phyloP scores from a whole-genome alignment of 2,797 vertebrate species.

The Danionella dracula region DNA sequence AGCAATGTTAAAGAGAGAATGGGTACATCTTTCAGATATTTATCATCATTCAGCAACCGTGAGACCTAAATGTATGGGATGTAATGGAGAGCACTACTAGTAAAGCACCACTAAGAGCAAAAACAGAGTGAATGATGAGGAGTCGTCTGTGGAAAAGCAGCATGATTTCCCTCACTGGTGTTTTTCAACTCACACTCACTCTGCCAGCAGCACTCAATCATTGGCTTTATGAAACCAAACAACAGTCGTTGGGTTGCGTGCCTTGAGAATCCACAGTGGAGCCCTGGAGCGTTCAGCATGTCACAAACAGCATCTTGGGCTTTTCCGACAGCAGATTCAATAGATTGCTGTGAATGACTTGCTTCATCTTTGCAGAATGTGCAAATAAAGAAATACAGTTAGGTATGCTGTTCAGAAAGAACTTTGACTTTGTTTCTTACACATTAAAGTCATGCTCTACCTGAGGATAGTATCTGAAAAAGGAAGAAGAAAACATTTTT shows the following conservation, averaged over 20 bases:
- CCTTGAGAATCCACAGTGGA: constrained; percentile 53
- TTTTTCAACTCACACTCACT: constrained; percentile 67
- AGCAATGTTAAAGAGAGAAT: background rate
- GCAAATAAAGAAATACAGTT: background rate
- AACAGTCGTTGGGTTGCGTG: constrained; percentile 60
- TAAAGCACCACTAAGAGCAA: constrained; percentile 60
- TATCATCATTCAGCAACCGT: constrained; percentile 26
- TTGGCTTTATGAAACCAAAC: constrained; percentile 62
- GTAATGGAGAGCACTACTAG: constrained; percentile 65
- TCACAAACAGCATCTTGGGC: constrained; percentile 34
- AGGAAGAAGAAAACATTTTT: no score
- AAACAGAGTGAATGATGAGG: constrained; percentile 63
- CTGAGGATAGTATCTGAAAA: no score
- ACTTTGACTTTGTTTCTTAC: no score
- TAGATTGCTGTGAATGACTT: constrained; percentile 13
- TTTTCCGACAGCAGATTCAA: constrained; percentile 3
- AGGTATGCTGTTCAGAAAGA: no score
- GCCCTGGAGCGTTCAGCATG: constrained; percentile 57
- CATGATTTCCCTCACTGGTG: constrained; percentile 67
- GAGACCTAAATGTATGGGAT: constrained; percentile 59
- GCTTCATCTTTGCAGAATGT: background rate
- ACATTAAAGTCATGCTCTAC: no score
- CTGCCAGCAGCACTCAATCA: constrained; percentile 68
- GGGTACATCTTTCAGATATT: background rate
- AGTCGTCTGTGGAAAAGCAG: constrained; percentile 52